Percentiles rank a stretch among this genome's conserved stretches.
Conservation (phyloP, 1,140 invertebrate species). For the Sesamia nonagrioides region DNA sequence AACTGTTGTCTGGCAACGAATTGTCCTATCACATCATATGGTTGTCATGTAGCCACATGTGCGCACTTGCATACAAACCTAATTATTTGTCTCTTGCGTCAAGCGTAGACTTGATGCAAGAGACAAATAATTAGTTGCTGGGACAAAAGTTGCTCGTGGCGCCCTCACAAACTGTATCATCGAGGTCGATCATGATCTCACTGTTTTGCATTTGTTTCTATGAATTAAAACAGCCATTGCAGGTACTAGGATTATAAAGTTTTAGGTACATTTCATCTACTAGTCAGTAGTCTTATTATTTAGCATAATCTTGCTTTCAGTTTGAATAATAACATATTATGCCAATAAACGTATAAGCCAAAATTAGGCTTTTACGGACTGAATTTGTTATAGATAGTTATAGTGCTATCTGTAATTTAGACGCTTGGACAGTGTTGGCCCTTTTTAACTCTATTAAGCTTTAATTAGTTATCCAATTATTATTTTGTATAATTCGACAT, state of each 20-base stretch:
- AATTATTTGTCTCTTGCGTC: no score
- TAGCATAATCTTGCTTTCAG: slow-evolving; percentile 49
- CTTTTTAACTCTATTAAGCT: slow-evolving; percentile 42
- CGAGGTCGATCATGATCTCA: slow-evolving; percentile 32
- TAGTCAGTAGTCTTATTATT: slow-evolving; percentile 66
- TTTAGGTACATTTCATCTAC: slow-evolving; percentile 59
- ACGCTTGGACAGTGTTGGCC: background rate
- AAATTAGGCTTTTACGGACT: slow-evolving; percentile 37
- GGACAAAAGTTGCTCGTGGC: no score
- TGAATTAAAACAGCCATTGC: slow-evolving; percentile 32
- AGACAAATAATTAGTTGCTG: no score
- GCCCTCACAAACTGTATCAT: background rate
- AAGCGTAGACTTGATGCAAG: no score
- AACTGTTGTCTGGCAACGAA: no score
- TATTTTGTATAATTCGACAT: slow-evolving; percentile 22
- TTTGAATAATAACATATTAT: slow-evolving; percentile 7
- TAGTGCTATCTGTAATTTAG: slow-evolving; percentile 28
- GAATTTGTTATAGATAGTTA: slow-evolving; percentile 42
- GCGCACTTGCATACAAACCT: no score
- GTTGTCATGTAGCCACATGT: no score
- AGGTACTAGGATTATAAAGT: slow-evolving; percentile 47
- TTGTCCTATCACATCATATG: no score
- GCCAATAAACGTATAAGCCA: slow-evolving; percentile 29
- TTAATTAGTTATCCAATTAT: slow-evolving; percentile 48
- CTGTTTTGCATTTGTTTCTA: slow-evolving; percentile 42